Evolutionary conservation across 2,113 vertebrate species (phyloP).

Genomic region (Xyrauchen texanus): DNA sequence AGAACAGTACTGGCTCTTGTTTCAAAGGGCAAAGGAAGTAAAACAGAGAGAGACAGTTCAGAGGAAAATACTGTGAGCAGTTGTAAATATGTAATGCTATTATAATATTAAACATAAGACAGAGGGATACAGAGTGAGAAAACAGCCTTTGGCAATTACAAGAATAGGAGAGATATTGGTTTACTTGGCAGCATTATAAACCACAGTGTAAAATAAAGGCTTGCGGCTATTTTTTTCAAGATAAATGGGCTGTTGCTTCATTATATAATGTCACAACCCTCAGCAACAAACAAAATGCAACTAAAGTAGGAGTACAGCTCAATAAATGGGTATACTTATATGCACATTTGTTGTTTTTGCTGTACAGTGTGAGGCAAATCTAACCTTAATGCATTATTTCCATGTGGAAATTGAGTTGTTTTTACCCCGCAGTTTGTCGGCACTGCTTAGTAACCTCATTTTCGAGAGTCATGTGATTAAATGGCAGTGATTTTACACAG

Average conservation of each 20-base stretch:
- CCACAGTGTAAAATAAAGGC: constrained; percentile 7
- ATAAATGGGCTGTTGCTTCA: neutral
- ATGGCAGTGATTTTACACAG: constrained; percentile 2
- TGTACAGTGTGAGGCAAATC: neutral
- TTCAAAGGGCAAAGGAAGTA: neutral
- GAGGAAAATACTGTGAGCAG: neutral
- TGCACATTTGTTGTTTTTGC: neutral
- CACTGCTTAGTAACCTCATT: constrained; percentile 14
- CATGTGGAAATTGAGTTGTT: neutral
- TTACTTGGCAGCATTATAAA: constrained; percentile 28
- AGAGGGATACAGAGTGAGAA: neutral
- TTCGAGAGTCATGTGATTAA: neutral
- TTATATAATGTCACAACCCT: neutral
- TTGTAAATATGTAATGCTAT: neutral
- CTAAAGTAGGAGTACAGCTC: neutral
- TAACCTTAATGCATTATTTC: neutral
- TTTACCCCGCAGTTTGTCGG: neutral
- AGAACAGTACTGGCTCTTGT: neutral
- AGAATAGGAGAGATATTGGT: neutral
- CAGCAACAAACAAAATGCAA: neutral
- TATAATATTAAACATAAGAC: neutral
- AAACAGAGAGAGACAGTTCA: neutral
- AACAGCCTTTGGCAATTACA: constrained; percentile 17
- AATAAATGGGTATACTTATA: neutral
- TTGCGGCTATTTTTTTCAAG: neutral